Conservation (phyloP, 2,797 vertebrate species). For the Fratercula arctica region DNA sequence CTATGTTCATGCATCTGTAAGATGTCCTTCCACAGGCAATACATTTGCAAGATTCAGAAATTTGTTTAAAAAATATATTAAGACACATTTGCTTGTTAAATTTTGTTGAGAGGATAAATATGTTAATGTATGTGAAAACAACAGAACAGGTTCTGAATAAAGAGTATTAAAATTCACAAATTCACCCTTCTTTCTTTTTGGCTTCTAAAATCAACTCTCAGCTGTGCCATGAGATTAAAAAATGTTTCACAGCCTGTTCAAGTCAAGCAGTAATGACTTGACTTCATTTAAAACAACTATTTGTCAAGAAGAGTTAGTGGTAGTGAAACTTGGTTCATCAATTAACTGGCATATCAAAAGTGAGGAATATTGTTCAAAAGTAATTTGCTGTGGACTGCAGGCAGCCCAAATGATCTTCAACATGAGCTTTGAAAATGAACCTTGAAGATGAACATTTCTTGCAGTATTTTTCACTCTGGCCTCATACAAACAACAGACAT, state of each 20-base stretch:
- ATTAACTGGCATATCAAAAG: not conserved
- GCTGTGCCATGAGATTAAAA: not conserved
- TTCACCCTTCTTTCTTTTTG: not conserved
- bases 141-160: not conserved
- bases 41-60: not conserved
- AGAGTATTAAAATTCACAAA: not conserved
- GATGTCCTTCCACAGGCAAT: not conserved
- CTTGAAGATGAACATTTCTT: not conserved
- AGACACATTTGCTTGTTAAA: not conserved
- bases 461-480: not conserved
- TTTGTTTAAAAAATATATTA: not conserved
- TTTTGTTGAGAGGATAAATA: not conserved
- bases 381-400: not conserved
- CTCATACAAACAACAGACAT: not conserved
- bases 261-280: not conserved
- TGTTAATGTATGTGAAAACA: not conserved
- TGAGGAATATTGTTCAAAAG: not conserved
- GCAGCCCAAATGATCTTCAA: not conserved
- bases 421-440: not conserved
- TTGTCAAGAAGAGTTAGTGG: not conserved
- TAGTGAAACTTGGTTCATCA: not conserved
- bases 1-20: not conserved
- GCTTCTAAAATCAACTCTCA: not conserved
- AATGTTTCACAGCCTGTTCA: not conserved
- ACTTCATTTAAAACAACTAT: not conserved